Percentiles rank a stretch among this genome's conserved stretches.
Conservation (phyloP, 1,140 invertebrate genomes). For the Neoseiulus cucumeris region DNA sequence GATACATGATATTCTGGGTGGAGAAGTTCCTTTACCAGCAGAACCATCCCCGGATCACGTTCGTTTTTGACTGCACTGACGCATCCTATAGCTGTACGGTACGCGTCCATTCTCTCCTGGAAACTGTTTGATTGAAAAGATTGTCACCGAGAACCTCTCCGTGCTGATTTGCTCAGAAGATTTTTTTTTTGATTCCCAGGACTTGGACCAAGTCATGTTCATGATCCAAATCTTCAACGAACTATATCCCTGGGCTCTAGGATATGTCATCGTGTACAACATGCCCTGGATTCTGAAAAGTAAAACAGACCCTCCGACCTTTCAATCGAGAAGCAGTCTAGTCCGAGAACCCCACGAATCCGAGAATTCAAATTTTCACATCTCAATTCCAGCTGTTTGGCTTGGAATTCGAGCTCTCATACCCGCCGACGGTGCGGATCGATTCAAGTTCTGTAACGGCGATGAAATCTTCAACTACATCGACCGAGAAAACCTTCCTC, state of each 20-base stretch:
- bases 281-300: slow-evolving; percentile 16
- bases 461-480: too few relatives aligned
- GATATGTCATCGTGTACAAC: slow-evolving; percentile 16
- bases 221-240: slow-evolving; percentile 15
- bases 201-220: slow-evolving; percentile 17
- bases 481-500: too few relatives aligned
- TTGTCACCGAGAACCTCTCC: too few relatives aligned
- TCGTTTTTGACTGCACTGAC: background rate
- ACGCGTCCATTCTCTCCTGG: background rate
- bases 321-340: too few relatives aligned
- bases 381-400: too few relatives aligned
- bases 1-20: background rate
- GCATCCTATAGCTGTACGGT: background rate
- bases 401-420: too few relatives aligned
- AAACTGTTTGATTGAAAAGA: too few relatives aligned
- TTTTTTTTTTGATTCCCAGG: background rate
- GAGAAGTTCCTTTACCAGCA: background rate
- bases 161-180: too few relatives aligned
- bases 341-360: too few relatives aligned
- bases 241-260: slow-evolving; percentile 17
- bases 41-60: background rate
- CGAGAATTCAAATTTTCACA: too few relatives aligned
- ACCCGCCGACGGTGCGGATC: too few relatives aligned
- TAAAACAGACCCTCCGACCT: background rate
- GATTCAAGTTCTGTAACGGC: too few relatives aligned